Base-by-base conservation (phyloP, 2,113 vertebrate species). In the Pithys albifrons region DNA sequence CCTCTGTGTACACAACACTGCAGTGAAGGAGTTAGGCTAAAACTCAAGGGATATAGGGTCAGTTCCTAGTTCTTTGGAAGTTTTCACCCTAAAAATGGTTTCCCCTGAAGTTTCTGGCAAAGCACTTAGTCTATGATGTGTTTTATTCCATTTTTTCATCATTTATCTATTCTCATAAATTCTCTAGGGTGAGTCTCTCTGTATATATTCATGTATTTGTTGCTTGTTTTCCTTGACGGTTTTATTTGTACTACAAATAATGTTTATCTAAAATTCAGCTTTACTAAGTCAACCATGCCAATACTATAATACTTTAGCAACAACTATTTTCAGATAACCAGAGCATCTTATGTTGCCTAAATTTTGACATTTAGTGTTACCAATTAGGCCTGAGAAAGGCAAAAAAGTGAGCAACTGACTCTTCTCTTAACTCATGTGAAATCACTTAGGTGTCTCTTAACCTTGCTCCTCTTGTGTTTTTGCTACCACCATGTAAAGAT, bases 201-300 rank as follows among this genome's bases (percentile, higher is more conserved):
- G 43, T 91, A 35, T 82, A 85, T 80, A 73, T 49, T 88, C 75
- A 83, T 12, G 33, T 83, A 54, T 77, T 89, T 83, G 7, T 74
- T 31, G 70, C 37, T 76, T 72, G 28, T 65, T 93, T 91, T 76
- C n/a, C 29, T 80, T 94, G 31, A 88, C 57, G 33, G 76, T 69
- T 90, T 90, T 73, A 64, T 93, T 94, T 88, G 58, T 33, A 92
- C 62, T 28, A 77, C 16, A 90, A 93, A 80, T 28, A 70, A 62
- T 17, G 14, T 80, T 92, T 88, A 46, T 88, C 91, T 83, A 80
- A 90, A 93, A 84, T 84, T 74, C 27, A 71, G 9, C 41, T 95
- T 73, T 76, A 31, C 25, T 80, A 77, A 86, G 62, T 67, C 18
- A 49, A 39, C 67, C 8, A 66, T 91, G 49, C 25, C 51, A 84